Conservation (phyloP, 2,888 invertebrate genomes). For the Dicyrtoma fusca region DNA sequence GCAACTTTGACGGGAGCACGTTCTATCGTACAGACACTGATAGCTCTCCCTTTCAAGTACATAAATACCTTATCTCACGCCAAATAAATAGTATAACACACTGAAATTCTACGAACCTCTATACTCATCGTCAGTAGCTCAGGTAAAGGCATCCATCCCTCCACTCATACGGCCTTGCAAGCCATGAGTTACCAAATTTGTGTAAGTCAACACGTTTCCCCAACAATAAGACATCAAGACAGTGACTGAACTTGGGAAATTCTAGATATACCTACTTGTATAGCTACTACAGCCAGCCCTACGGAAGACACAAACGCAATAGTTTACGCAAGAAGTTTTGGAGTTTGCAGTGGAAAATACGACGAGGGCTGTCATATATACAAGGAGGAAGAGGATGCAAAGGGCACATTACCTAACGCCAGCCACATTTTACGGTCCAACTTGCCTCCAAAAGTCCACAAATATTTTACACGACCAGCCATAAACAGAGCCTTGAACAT, state of each 20-base stretch:
- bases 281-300: not conserved
- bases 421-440: slow-evolving; percentile 17
- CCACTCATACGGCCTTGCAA: too few species aligned
- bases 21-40: too few species aligned
- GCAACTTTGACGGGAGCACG: not conserved
- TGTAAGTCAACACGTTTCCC: too few species aligned
- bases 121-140: too few species aligned
- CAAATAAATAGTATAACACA: not conserved
- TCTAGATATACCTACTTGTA: not conserved
- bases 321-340: not conserved
- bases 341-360: not conserved
- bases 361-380: not conserved
- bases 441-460: not conserved
- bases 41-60: slow-evolving; percentile 2
- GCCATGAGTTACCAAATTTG: too few species aligned
- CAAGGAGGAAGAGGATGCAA: not conserved
- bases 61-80: not conserved
- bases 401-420: slow-evolving; percentile 5
- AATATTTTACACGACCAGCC: too few species aligned
- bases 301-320: not conserved
- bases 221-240: too few species aligned
- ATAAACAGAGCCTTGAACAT: not conserved
- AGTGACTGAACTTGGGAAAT: not conserved
- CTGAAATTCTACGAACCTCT: too few species aligned
- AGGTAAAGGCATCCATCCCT: too few species aligned